phyloP scores from a whole-genome alignment of 2,888 invertebrate genomes.

The Scrobipalpa atriplicella region DNA sequence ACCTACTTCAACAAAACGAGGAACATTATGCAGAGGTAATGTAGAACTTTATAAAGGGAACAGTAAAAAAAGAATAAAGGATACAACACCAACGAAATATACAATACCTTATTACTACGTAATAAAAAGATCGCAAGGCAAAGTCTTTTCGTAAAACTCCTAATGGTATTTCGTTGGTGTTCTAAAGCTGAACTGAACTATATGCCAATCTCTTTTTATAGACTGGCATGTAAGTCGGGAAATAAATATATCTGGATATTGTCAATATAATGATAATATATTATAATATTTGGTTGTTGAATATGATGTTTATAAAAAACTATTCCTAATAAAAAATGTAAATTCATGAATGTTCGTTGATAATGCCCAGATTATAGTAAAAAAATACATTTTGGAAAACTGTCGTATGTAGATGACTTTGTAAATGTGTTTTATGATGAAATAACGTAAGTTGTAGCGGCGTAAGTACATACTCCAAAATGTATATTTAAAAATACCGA shows the following conservation, averaged over 20 bases:
- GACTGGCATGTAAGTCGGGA: not conserved
- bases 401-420: not conserved
- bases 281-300: not conserved
- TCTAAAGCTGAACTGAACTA: not conserved
- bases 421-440: too few relatives aligned
- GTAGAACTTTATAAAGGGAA: constrained; percentile 1
- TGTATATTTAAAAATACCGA: constrained; percentile 23
- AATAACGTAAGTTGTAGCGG: not conserved
- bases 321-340: too few relatives aligned
- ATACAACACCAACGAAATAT: not conserved
- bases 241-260: not conserved
- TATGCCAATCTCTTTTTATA: not conserved
- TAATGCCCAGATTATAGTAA: too few relatives aligned
- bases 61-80: not conserved
- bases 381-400: too few relatives aligned
- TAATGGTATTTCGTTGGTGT: not conserved
- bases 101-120: not conserved
- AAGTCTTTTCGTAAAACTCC: not conserved
- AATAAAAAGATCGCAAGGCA: not conserved
- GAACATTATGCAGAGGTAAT: constrained; percentile 99
- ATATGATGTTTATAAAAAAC: too few relatives aligned
- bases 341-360: too few relatives aligned
- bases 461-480: not conserved
- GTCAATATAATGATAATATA: not conserved
- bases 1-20: constrained; percentile 99